These are phyloP conservation scores for Cyaniris semiargus DNA, from an alignment of 2,888 invertebrate genomes.

Conservation along the genomic window DNA sequence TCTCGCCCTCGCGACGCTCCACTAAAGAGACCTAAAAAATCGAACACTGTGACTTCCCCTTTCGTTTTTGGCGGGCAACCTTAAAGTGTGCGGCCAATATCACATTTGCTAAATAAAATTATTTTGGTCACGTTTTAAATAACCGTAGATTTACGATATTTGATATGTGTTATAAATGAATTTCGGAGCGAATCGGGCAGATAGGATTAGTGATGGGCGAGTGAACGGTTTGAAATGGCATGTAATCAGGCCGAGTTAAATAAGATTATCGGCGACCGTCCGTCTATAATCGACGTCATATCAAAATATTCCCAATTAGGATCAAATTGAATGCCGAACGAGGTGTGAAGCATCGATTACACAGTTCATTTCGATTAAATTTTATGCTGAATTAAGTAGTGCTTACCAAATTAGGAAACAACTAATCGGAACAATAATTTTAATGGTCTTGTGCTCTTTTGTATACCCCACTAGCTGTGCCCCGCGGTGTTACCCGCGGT, in stretches of 20 bases:
- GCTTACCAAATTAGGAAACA: background rate
- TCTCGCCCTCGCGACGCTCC: no score
- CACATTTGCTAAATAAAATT: background rate
- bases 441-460: background rate
- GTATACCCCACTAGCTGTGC: no score
- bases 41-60: no score
- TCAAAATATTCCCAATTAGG: conserved; percentile 22
- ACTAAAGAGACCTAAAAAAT: no score
- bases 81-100: background rate
- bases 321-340: background rate
- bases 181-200: background rate
- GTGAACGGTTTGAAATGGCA: conserved; percentile 21
- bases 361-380: conserved; percentile 8
- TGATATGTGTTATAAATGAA: conserved; percentile 19
- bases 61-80: no score
- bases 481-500: no score
- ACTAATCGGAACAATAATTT: background rate
- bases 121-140: background rate
- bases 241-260: conserved; percentile 27
- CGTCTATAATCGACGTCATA: background rate
- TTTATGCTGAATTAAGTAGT: background rate
- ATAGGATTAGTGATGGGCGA: conserved; percentile 17
- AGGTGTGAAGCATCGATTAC: conserved; percentile 9
- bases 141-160: background rate
- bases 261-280: background rate